Base-by-base conservation (phyloP, 2,888 invertebrate genomes). In the Rhynchonema sp. region DNA sequence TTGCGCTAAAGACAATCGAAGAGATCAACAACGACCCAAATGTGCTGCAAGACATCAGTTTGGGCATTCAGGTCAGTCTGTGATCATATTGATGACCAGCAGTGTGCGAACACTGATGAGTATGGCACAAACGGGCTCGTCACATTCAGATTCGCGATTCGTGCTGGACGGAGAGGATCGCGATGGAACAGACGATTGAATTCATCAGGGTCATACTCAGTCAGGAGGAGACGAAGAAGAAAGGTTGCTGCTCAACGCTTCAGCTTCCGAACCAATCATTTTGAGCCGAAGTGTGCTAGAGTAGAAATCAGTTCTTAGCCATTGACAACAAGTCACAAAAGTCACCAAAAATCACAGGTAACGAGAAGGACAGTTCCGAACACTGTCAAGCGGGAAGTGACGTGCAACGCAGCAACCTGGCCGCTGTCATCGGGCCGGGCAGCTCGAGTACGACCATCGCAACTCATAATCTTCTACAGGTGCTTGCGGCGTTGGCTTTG, bases 151-250 rank as follows among this genome's bases (percentile, higher is more conserved):
- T 63, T 26, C 63, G 66, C 55, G 86, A 86, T 75, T 84, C 84
- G 28, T 86, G 86, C 74, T 86, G 85, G 85, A 84, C 84, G 68
- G 82, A 85, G 1, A 82, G 84, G 23, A 83, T 85, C 2, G 85
- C 85, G 30, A 77, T 86, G 63, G 84, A 84, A 68, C 84, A 84
- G 74, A 82, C 82, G 70, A 82, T 85, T 63, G 58, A 62, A 53
- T 58, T 72, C 59, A 62, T 72, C 26, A 61, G 70, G 46, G 72
- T 70, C 59, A 69, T 23, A 1, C 30, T 56, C 38, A 38, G 56
- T 29, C 25, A 30, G 23, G 23, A 30, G n/a, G 58, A 54, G 26
- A 30, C 2, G 30, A 57, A 30, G 30, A 25, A n/a, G 38, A 56
- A n/a, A n/a, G n/a, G n/a, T n/a, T 20, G 25, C 28, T n/a, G n/a